Base-by-base conservation (phyloP, 2,797 vertebrate genomes). In the Argyrosomus regius region DNA sequence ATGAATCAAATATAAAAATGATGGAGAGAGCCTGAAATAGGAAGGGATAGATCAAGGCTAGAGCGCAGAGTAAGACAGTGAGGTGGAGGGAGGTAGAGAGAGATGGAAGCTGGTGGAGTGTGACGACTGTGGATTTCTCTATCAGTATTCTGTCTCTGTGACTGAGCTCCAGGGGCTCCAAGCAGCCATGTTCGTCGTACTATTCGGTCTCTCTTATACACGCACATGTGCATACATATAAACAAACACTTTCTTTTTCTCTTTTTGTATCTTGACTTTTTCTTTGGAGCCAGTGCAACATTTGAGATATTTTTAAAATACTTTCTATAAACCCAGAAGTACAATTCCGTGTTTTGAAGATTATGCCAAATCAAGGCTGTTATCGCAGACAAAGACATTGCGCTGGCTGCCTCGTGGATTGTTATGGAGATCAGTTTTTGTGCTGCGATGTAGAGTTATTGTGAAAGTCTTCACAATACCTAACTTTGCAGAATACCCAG, bases 41-140 rank as follows among this genome's bases (percentile, higher is more conserved):
- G 72, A 83, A 67, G 52, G 35, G 58, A 78, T 79, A 74, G 77
- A 78, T 83, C 56, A 68, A 39, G 43, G 46, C 13, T 63, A 7
- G 70, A 78, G 68, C 3, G 4, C 7, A 3, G 58, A 81, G 70
- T 17, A 45, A 83, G 78, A 59, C 62, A 69, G 57, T 1, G 39
- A 26, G 56, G 63, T 70, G 64, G 77, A 45, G 43, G 77, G 64
- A 72, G 78, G 70, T 82, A 75, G 79, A 85, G 79, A 86, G 79
- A 85, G 84, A 89, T 81, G 69, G 73, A 63, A 87, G 46, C 52
- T 72, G 80, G 85, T 88, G 84, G 83, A 89, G 88, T 86, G 87
- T 91, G 89, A 92, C 81, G 39, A 48, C 71, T 77, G 75, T 86
- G 87, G 87, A 91, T 91, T 93, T 91, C 81, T 92, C 87, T 88